Conservation (phyloP, 1,140 invertebrate species). For the Mactra quadrangularis region DNA sequence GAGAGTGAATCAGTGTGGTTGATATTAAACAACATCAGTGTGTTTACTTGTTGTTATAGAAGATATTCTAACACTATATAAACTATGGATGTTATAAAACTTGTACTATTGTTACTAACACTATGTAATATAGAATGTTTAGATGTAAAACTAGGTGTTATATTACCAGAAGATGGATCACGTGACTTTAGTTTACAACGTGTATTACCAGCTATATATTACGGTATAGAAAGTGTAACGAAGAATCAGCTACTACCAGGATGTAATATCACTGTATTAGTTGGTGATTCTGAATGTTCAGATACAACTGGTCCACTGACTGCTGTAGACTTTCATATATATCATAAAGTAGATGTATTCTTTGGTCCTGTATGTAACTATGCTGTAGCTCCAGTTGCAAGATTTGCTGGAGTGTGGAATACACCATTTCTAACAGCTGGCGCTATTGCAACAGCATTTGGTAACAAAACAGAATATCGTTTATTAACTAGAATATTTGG, state of each 20-base stretch:
- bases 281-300: conserved; percentile 77
- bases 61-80: too few species aligned
- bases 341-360: conserved; percentile 88
- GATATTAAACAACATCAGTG: too few species aligned
- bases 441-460: conserved; percentile 91
- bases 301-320: conserved; percentile 74
- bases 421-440: conserved; percentile 94
- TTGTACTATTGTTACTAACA: too few species aligned
- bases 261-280: conserved; percentile 61
- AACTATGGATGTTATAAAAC: too few species aligned
- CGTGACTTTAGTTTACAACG: conserved; percentile 67
- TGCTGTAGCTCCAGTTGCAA: conserved; percentile 94
- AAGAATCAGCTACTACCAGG: conserved; percentile 59
- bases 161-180: conserved; percentile 62
- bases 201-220: conserved; percentile 75
- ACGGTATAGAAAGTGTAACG: conserved; percentile 69
- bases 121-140: too few species aligned
- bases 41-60: too few species aligned
- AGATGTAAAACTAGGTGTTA: conserved; percentile 70
- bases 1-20: too few species aligned
- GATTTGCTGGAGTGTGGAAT: conserved; percentile 92
- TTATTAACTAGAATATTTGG: conserved; percentile 74
- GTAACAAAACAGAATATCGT: conserved; percentile 74
- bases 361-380: conserved; percentile 96
- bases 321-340: conserved; percentile 77